phyloP scores from a whole-genome alignment of 2,797 vertebrate species.

The Phrynocephalus forsythii region DNA sequence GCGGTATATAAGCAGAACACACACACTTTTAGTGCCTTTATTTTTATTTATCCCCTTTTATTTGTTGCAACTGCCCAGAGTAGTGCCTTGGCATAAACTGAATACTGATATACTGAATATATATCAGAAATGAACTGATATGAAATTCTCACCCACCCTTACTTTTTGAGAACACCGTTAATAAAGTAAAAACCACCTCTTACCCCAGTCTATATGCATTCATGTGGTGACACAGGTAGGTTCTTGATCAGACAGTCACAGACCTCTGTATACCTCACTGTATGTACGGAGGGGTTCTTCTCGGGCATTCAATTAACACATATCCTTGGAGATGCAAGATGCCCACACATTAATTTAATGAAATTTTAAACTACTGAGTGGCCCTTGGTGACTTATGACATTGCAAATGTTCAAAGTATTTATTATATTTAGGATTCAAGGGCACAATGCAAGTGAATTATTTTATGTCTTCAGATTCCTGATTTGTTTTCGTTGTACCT shows the following conservation, averaged over 20 bases:
- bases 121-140: no score
- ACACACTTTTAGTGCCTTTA: no score
- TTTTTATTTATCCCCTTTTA: no score
- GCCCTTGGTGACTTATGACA: not conserved
- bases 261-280: not conserved
- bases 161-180: not conserved
- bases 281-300: not conserved
- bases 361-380: not conserved
- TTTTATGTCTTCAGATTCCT: no score
- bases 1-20: no score
- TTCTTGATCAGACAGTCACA: not conserved
- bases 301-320: not conserved
- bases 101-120: no score
- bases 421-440: not conserved
- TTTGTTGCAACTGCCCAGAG: no score
- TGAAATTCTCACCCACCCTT: no score
- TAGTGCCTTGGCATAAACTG: no score
- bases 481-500: no score
- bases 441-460: constrained; percentile 1
- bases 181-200: not conserved
- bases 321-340: not conserved
- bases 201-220: not conserved
- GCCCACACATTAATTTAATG: not conserved
- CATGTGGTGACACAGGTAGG: not conserved
- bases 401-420: not conserved